These are phyloP conservation scores for Frankliniella fusca DNA, from an alignment of 2,888 invertebrate species.

Conservation along the genomic window DNA sequence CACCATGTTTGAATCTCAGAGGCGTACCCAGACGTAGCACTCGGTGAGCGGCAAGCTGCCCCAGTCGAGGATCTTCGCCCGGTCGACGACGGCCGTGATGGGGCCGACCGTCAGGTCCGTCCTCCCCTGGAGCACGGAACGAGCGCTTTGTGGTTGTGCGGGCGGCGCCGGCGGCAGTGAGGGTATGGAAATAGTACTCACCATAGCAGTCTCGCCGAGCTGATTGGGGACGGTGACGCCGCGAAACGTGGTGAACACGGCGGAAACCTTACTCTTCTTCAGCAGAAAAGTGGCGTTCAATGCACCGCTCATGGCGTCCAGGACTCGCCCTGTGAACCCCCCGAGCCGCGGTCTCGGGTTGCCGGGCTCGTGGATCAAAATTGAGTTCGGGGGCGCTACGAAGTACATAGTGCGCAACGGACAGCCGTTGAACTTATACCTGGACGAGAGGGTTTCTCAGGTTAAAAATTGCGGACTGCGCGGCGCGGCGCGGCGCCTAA, in stretches of 20 bases:
- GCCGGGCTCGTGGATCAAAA: background rate
- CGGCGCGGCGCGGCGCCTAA: background rate
- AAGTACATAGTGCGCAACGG: background rate
- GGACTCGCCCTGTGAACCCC: background rate
- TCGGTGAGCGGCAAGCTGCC: background rate
- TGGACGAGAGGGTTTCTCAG: background rate
- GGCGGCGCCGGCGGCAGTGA: background rate
- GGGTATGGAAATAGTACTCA: background rate
- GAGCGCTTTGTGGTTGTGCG: background rate
- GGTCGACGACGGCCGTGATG: background rate
- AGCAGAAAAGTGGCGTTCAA: background rate
- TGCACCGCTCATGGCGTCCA: background rate
- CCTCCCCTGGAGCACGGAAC: background rate
- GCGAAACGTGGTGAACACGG: background rate
- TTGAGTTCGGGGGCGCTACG: background rate
- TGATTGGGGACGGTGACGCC: background rate
- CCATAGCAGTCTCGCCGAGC: background rate
- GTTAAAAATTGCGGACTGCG: background rate
- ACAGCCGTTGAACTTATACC: background rate
- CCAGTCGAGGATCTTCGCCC: background rate
- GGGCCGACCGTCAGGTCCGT: background rate
- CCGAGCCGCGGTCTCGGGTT: background rate
- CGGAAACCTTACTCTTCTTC: background rate
- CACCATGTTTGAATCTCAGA: background rate
- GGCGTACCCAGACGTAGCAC: background rate